A percentile compares a stretch with the other conserved stretches of the same genome.
phyloP scores from a whole-genome alignment of 2,888 invertebrate species.

The Psylliodes chrysocephalus region DNA sequence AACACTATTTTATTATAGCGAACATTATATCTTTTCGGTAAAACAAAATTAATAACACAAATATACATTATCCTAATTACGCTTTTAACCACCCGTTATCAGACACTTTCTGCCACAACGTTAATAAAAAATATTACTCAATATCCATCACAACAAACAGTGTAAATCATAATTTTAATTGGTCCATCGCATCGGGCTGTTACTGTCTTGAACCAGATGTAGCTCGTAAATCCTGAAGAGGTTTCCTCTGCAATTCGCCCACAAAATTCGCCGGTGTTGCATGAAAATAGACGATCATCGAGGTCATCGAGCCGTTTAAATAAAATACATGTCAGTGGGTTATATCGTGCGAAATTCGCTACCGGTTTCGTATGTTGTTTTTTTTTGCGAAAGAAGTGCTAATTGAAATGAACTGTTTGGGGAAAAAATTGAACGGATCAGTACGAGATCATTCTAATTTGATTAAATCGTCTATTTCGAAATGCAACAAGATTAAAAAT shows the following conservation, averaged over 20 bases:
- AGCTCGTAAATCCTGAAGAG: conserved; percentile 1
- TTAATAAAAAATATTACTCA: not conserved
- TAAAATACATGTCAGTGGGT: conserved; percentile 11
- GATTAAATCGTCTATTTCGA: too few species aligned
- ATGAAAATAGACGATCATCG: not conserved
- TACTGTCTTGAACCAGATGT: not conserved
- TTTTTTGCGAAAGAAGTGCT: conserved; percentile 2
- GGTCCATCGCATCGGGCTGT: not conserved
- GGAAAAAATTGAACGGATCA: not conserved
- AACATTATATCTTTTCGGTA: too few species aligned
- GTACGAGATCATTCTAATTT: too few species aligned
- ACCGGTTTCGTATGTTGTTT: conserved; percentile 3
- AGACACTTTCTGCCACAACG: not conserved
- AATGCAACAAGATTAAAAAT: too few species aligned
- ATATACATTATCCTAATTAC: too few species aligned
- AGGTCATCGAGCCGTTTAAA: conserved; percentile 6
- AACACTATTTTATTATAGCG: too few species aligned
- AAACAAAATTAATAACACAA: too few species aligned
- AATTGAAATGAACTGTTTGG: not conserved
- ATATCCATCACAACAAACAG: conserved; percentile 1
- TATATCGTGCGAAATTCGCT: conserved; percentile 10
- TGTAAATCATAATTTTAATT: conserved; percentile 8
- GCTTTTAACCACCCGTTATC: not conserved
- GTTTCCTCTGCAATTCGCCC: not conserved
- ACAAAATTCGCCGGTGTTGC: conserved; percentile 1